A percentile compares a stretch with the other conserved stretches of the same genome.
Evolutionary conservation across 2,113 vertebrate species (phyloP).

Genomic region (Rhinichthys klamathensis): DNA sequence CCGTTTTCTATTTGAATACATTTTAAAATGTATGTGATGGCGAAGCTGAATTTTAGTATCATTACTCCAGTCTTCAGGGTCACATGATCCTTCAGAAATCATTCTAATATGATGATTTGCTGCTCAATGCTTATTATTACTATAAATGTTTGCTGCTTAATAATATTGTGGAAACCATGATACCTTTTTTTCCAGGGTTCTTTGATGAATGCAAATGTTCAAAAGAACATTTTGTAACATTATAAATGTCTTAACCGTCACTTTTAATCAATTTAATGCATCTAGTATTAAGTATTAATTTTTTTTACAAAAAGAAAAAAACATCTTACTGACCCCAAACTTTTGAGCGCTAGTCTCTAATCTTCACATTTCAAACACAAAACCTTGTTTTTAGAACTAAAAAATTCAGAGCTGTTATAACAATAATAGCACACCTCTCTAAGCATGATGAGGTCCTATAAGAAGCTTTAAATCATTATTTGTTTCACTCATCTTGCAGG

Average conservation of each 20-base stretch:
- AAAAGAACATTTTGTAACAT: too few relatives aligned
- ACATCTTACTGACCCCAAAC: background rate
- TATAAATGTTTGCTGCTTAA: too few relatives aligned
- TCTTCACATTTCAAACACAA: background rate
- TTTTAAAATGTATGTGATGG: background rate
- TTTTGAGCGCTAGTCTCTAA: background rate
- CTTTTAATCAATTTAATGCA: background rate
- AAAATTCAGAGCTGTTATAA: background rate
- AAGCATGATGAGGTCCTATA: background rate
- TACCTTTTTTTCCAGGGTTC: too few relatives aligned
- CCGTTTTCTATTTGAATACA: background rate
- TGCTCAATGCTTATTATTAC: too few relatives aligned
- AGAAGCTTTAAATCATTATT: background rate
- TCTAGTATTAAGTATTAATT: background rate
- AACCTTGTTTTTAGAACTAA: background rate
- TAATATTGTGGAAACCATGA: too few relatives aligned
- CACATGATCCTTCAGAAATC: background rate
- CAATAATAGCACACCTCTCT: background rate
- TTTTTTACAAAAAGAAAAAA: too few relatives aligned
- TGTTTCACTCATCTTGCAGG: conserved; percentile 70
- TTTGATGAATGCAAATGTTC: too few relatives aligned
- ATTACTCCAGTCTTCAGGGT: background rate
- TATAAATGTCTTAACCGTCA: background rate
- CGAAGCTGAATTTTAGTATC: background rate
- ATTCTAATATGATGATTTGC: background rate